Percentiles rank a stretch among this genome's conserved stretches.
Conservation (phyloP, 2,797 vertebrate genomes). For the Manis javanica region DNA sequence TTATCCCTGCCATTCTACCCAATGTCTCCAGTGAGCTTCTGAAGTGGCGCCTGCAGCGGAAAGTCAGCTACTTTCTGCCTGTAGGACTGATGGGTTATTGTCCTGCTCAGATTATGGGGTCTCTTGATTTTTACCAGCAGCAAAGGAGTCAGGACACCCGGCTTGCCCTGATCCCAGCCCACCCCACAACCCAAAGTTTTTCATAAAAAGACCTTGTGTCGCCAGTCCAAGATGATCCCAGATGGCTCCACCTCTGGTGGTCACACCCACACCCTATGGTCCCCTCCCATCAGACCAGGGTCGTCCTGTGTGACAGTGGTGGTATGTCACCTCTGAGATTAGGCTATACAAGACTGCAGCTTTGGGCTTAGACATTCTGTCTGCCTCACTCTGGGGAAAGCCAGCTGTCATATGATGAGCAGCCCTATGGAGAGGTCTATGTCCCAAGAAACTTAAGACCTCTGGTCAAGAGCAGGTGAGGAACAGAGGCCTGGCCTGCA, state of each 20-base stretch:
- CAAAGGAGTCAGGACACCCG: not conserved
- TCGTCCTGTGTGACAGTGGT: not conserved
- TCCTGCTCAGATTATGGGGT: rapidly evolving
- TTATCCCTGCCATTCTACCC: constrained; percentile 64
- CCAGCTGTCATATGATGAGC: not conserved
- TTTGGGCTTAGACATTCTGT: not conserved
- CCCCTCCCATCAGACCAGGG: not conserved
- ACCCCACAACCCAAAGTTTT: not conserved
- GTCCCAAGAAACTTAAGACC: no score
- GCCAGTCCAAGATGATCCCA: not conserved
- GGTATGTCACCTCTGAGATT: not conserved
- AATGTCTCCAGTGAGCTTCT: constrained; percentile 25
- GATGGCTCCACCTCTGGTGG: not conserved
- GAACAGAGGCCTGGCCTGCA: not conserved
- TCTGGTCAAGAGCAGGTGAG: not conserved
- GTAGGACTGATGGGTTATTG: rapidly evolving
- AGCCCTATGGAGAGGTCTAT: rapidly evolving
- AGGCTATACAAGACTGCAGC: not conserved
- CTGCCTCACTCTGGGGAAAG: not conserved
- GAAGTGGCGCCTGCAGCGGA: not conserved
- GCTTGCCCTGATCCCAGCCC: not conserved
- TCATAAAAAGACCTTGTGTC: not conserved
- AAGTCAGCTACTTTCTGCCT: not conserved
- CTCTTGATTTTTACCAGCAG: not conserved
- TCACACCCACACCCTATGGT: no score